Evolutionary conservation across 1,140 invertebrate species (phyloP), one percentile per base, ranked within the genome.

Genomic region (Geopemphigus sp.): DNA sequence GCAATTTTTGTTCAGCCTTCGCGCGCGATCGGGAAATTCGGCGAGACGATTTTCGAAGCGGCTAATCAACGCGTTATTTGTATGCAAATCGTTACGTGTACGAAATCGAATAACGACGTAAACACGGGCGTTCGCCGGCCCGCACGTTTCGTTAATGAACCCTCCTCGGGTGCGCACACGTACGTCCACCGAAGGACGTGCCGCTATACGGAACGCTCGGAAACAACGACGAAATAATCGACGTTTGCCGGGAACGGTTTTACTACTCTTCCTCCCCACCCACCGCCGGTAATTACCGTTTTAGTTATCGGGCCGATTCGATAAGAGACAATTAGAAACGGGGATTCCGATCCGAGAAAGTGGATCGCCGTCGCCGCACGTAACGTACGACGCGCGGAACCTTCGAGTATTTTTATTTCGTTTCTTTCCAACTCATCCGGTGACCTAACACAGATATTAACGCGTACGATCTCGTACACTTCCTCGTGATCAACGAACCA

Each of bases 401-500:
- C 68, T 72, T 72, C 68, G 24, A 14, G 68, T 54, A 29, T 8
- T 29, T 54, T 45, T 47, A 4, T 54, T 54, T 59, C 24, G n/a
- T 22, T 74, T 74, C 29, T 54, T 47, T 57, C 14, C 39, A 39
- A 74, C 32, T 45, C 24, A 57, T 32, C 54, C 26, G 56, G 56
- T 59, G 72, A 74, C 26, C 26, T 73, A 73, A 73, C 70, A 19
- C 17, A 66, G 68, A 29, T 54, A 54, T 72, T 72, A 22, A 72
- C n/a, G 32, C 68, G 54, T 24, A 6, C 53, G 50, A 54, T 54
- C 68, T n/a, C n/a, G n/a, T n/a, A 54, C n/a, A 78, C 74, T 78
- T 78, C 74, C 74, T 78, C 57, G 56, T 63, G 47, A 78, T 12
- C 74, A 78, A 78, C 74, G 74, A 63, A 78, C 74, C 56, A 50